Evolutionary conservation across 2,113 vertebrate species (phyloP).

Genomic region (Colaptes auratus): DNA sequence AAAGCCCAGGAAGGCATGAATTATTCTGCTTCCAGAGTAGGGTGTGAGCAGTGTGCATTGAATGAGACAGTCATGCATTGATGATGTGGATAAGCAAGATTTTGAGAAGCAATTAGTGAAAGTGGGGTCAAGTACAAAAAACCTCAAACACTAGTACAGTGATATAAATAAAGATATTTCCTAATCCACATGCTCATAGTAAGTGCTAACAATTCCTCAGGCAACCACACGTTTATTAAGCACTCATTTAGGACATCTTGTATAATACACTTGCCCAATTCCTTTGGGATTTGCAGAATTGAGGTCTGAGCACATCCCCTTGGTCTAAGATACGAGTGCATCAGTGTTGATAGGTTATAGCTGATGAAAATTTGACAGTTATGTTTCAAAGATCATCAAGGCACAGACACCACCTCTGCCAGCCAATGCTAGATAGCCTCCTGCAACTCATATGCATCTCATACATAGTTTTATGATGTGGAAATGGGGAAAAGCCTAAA

Average conservation of each 20-base stretch:
- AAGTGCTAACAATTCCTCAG: not conserved
- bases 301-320: not conserved
- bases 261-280: not conserved
- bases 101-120: slow-evolving; percentile 27
- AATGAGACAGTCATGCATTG: slow-evolving; percentile 3
- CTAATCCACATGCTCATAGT: not conserved
- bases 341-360: not conserved
- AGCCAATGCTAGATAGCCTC: not conserved
- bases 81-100: not conserved
- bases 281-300: not conserved
- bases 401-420: not conserved
- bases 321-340: not conserved
- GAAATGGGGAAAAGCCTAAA: not conserved
- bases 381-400: not conserved
- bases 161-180: slow-evolving; percentile 34
- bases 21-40: slow-evolving; percentile 16
- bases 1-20: not conserved
- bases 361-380: not conserved
- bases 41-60: not conserved
- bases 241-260: not conserved
- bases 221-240: not conserved
- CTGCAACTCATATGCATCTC: not conserved
- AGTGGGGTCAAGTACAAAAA: slow-evolving; percentile 30
- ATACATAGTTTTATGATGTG: not conserved
- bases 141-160: rapidly evolving